phyloP scores from a whole-genome alignment of 2,888 invertebrate species.

The Cyrtodaria siliqua region DNA sequence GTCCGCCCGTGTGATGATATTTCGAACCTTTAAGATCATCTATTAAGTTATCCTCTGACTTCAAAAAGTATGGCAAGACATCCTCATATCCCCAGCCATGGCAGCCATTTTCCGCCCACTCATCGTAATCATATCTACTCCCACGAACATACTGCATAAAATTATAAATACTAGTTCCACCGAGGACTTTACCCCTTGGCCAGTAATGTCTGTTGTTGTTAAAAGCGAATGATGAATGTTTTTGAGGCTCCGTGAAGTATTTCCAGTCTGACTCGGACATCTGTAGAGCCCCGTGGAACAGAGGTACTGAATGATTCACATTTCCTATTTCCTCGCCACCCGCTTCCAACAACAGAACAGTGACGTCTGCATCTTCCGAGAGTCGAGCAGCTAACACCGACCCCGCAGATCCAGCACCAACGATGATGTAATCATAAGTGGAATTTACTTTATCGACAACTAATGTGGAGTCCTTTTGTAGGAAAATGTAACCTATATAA shows the following conservation, averaged over 20 bases:
- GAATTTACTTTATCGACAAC: neutral
- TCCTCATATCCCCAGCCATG: slow-evolving; percentile 51
- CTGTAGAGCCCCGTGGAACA: neutral
- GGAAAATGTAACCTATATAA: too few relatives aligned
- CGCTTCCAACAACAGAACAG: slow-evolving; percentile 18
- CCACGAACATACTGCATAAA: slow-evolving; percentile 89
- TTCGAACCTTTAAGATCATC: slow-evolving; percentile 26
- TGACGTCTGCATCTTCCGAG: slow-evolving; percentile 10
- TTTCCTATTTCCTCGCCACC: slow-evolving; percentile 15
- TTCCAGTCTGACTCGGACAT: slow-evolving; percentile 9
- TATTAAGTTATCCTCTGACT: slow-evolving; percentile 48
- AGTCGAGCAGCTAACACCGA: slow-evolving; percentile 14
- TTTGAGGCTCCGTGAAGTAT: slow-evolving; percentile 20
- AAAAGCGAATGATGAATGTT: neutral
- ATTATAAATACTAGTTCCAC: slow-evolving; percentile 95
- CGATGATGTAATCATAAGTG: slow-evolving; percentile 5
- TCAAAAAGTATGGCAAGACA: slow-evolving; percentile 56
- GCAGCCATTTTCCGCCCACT: slow-evolving; percentile 49
- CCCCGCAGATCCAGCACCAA: slow-evolving; percentile 21
- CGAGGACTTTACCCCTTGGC: slow-evolving; percentile 96
- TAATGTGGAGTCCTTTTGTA: neutral
- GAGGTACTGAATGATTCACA: slow-evolving; percentile 4
- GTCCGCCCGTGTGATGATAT: slow-evolving; percentile 48
- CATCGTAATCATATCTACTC: slow-evolving; percentile 49
- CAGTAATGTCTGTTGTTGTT: slow-evolving; percentile 90